Percentiles rank a stretch among this genome's conserved stretches.
phyloP scores from a whole-genome alignment of 2,113 vertebrate genomes.

The Heterocephalus glaber region DNA sequence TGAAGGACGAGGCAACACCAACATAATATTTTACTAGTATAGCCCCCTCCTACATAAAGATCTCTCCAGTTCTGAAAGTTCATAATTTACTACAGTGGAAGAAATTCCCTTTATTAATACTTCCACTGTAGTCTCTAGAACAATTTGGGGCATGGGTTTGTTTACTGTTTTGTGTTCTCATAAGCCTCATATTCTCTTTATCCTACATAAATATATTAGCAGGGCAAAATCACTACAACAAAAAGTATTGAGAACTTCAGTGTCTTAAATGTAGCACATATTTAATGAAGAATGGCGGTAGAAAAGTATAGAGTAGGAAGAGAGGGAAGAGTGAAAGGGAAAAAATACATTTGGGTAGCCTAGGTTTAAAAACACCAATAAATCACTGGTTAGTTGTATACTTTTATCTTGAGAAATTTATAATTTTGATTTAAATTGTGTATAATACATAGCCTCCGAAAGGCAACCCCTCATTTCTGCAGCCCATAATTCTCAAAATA shows the following conservation, averaged over 20 bases:
- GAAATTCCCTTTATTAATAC: neutral
- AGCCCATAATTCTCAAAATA: neutral
- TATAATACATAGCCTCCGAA: neutral
- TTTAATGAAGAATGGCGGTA: neutral
- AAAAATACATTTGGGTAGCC: neutral
- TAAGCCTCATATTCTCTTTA: neutral
- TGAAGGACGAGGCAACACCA: neutral
- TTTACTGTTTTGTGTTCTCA: neutral
- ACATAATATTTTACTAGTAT: neutral
- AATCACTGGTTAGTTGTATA: neutral
- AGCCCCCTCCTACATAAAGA: too few relatives aligned
- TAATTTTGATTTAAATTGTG: neutral
- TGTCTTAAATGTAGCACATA: neutral
- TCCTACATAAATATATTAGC: neutral
- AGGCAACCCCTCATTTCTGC: neutral
- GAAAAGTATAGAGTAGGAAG: neutral
- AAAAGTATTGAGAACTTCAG: neutral
- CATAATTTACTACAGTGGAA: neutral
- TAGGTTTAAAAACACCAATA: neutral
- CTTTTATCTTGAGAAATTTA: neutral
- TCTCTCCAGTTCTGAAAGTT: neutral
- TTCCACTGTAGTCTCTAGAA: neutral
- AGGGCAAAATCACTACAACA: neutral
- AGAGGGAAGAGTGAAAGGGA: neutral
- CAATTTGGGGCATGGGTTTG: neutral